These are phyloP conservation scores for Thera britannica DNA, from an alignment of 2,888 invertebrate species.

Conservation along the genomic window DNA sequence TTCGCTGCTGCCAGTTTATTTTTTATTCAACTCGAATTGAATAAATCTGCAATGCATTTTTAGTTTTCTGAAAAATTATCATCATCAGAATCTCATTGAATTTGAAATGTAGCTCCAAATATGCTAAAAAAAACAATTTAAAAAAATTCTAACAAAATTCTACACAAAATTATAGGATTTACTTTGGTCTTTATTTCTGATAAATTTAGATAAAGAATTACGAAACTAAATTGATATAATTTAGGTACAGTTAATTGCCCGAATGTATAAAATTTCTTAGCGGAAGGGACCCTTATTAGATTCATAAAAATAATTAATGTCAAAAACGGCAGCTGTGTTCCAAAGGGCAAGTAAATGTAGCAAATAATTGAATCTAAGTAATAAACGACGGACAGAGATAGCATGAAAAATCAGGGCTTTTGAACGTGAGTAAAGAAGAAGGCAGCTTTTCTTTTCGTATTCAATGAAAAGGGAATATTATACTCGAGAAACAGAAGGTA, in stretches of 20 bases:
- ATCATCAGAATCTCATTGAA: no score
- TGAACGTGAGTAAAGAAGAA: not conserved
- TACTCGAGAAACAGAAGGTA: not conserved
- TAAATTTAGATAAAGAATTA: no score
- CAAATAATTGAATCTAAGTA: constrained; percentile 33
- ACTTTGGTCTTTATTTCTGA: no score
- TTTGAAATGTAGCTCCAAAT: no score
- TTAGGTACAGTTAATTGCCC: not conserved
- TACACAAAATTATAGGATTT: no score
- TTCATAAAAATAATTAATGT: constrained; percentile 33
- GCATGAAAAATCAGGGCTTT: not conserved
- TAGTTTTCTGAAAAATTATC: no score
- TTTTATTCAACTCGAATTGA: no score
- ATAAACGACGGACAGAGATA: constrained; percentile 6
- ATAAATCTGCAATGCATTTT: no score
- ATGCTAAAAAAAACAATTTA: no score
- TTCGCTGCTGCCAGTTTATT: no score
- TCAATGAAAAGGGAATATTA: not conserved
- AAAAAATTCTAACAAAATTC: no score
- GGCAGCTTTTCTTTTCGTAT: not conserved
- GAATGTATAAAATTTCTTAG: constrained; percentile 3
- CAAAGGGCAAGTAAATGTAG: constrained; percentile 12
- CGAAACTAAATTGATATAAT: no score
- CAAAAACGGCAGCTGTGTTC: constrained; percentile 19
- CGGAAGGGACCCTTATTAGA: constrained; percentile 29